Conservation (phyloP, 2,113 vertebrate genomes). For the Cheirogaleus medius region DNA sequence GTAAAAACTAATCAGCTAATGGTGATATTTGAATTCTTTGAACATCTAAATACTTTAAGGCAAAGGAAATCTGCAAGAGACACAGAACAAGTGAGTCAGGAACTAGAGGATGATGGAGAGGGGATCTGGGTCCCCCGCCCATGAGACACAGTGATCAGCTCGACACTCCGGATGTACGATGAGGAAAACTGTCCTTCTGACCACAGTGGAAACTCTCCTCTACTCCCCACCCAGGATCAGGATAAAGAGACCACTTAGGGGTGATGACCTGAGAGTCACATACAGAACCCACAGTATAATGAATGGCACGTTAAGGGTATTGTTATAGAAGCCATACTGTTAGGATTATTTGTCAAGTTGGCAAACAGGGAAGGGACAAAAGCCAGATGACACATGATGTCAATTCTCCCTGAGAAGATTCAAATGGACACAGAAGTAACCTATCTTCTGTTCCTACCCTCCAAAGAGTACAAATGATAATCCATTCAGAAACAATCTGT, state of each 20-base stretch:
- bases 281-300: fast-evolving
- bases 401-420: not conserved
- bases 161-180: not conserved
- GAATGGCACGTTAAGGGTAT: fast-evolving
- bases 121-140: not conserved
- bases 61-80: not conserved
- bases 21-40: not conserved
- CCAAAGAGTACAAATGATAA: not conserved
- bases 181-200: not conserved
- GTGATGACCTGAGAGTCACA: fast-evolving
- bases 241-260: not conserved
- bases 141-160: not conserved
- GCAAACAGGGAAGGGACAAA: not conserved
- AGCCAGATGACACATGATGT: not conserved
- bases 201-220: not conserved
- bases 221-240: not conserved
- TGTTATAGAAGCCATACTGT: fast-evolving
- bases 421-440: not conserved
- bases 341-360: not conserved
- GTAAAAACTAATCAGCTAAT: not conserved
- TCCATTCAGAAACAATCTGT: fast-evolving
- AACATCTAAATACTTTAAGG: not conserved
- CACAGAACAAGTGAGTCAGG: not conserved
- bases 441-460: not conserved
- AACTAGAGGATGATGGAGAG: fast-evolving